Percentiles rank a stretch among this genome's conserved stretches.
phyloP scores from a whole-genome alignment of 2,888 invertebrate genomes.

The Dilophus febrilis region DNA sequence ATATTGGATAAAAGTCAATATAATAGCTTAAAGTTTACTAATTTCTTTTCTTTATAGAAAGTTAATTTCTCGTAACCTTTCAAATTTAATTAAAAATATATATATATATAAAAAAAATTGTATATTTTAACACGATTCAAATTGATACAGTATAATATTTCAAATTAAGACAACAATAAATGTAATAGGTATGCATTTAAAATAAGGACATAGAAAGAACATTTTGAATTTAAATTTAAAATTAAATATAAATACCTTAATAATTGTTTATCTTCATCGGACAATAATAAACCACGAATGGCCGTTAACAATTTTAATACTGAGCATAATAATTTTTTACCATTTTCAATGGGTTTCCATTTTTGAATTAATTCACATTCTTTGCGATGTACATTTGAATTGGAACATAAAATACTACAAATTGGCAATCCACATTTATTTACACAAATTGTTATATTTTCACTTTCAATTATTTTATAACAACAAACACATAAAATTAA shows the following conservation, averaged over 20 bases:
- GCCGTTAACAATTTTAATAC: slow-evolving; percentile 25
- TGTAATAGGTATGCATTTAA: too few species aligned
- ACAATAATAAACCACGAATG: slow-evolving; percentile 23
- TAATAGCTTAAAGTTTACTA: too few species aligned
- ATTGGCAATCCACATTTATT: slow-evolving; percentile 50
- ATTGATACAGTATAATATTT: too few species aligned
- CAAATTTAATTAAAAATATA: background rate
- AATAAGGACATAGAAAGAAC: too few species aligned
- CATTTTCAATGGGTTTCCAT: slow-evolving; percentile 35
- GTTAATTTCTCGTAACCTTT: too few species aligned
- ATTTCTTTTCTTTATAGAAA: too few species aligned
- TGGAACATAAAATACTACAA: slow-evolving; percentile 44
- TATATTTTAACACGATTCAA: too few species aligned
- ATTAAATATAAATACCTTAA: slow-evolving; percentile 15
- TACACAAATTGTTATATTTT: slow-evolving; percentile 40
- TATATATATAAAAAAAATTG: background rate
- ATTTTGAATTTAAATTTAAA: too few species aligned
- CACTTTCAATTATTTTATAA: slow-evolving; percentile 31
- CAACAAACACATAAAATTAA: slow-evolving; percentile 50
- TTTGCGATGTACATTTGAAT: slow-evolving; percentile 35
- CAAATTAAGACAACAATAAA: too few species aligned
- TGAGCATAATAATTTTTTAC: slow-evolving; percentile 9
- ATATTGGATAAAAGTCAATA: too few species aligned
- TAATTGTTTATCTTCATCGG: slow-evolving; percentile 21
- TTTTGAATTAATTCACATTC: slow-evolving; percentile 47